Evolutionary conservation across 2,888 invertebrate species (phyloP), one percentile per base, ranked within the genome.

Genomic region (Eledone cirrhosa): DNA sequence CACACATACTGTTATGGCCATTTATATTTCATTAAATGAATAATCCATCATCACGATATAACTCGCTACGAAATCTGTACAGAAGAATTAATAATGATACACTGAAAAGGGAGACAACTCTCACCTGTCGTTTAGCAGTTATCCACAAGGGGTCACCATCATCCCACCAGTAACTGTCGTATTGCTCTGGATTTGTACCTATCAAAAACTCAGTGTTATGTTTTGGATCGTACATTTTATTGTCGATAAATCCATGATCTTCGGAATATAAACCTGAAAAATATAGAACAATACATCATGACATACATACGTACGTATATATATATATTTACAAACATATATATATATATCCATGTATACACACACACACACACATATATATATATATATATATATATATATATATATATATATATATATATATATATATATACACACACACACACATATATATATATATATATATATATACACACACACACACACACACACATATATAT

Each of bases 61-160:
- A n/a, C n/a, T n/a, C n/a, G n/a, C n/a, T n/a, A n/a, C n/a, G n/a
- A n/a, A n/a, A n/a, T n/a, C n/a, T n/a, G n/a, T n/a, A n/a, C n/a
- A n/a, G n/a, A n/a, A n/a, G n/a, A n/a, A n/a, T 41, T 41, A 41
- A 11, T 11, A 41, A 41, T 41, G 11, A 41, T 41, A 41, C 5
- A 0, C 41, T 8, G 41, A 41, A 41, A 41, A 41, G 7, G 77
- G 16, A n/a, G 48, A 31, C 8, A 27, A 5, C 24, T 74, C 80
- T 16, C n/a, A 86, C 89, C 86, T 89, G 87, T 82, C 83, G 85
- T 29, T 82, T 85, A 1, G 88, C 87, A 11, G 89, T 87, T 7
- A 89, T 83, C 88, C 88, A 90, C 22, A 90, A 78, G 0, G 90
- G 88, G 69, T 89, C 89, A 0, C 87, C 88, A 19, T 83, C 84